Evolutionary conservation across 2,113 vertebrate genomes (phyloP).

Genomic region (Catagonus wagneri): DNA sequence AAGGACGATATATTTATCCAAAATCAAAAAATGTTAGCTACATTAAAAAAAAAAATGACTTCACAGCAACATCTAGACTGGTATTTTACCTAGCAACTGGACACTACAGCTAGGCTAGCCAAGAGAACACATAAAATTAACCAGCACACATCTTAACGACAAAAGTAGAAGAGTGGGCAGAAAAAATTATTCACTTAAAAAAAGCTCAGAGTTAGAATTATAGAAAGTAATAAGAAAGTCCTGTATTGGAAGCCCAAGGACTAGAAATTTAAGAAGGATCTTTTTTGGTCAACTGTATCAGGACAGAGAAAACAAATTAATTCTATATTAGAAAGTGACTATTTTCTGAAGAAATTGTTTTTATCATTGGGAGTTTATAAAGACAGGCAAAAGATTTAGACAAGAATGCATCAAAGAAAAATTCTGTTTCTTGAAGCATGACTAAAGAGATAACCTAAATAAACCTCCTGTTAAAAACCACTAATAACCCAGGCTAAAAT

Average conservation of each 20-base stretch:
- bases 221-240: not conserved
- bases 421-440: not conserved
- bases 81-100: not conserved
- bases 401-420: conserved; percentile 7
- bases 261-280: not conserved
- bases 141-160: not conserved
- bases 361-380: conserved; percentile 18
- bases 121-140: not conserved
- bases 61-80: not conserved
- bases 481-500: not conserved
- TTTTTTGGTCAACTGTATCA: not conserved
- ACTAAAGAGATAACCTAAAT: conserved; percentile 30
- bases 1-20: not conserved
- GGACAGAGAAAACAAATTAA: not conserved
- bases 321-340: not conserved
- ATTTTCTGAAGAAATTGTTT: not conserved
- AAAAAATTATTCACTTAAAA: not conserved
- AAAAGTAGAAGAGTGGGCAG: not conserved
- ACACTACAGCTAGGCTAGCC: not conserved
- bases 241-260: not conserved
- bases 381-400: not conserved
- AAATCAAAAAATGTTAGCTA: not conserved
- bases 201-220: not conserved
- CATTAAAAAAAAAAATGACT: not conserved
- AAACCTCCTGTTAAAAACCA: conserved; percentile 29